A percentile compares a stretch with the other conserved stretches of the same genome.
Evolutionary conservation across 53 echinoderm and acorn worm species (phyloP).

Genomic region (Holothuria leucospilota): DNA sequence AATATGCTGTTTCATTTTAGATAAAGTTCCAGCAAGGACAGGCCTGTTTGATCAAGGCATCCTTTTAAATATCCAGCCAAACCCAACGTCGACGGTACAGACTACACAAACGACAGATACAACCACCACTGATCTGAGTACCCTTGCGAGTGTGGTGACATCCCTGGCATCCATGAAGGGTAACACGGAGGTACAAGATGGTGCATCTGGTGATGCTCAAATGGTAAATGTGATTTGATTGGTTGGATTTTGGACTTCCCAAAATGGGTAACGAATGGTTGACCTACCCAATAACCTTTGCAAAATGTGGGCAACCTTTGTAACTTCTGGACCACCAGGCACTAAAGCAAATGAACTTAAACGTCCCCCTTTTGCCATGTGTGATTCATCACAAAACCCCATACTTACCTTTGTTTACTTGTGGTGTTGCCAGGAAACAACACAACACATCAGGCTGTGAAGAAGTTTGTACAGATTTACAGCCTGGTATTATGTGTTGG

Average conservation of each 20-base stretch:
- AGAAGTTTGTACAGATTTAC: too few relatives aligned
- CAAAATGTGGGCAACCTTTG: too few relatives aligned
- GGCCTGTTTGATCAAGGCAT: constrained; percentile 98
- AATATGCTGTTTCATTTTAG: not conserved
- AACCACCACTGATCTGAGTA: constrained; percentile 96
- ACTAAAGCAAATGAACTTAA: too few relatives aligned
- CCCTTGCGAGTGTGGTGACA: constrained; percentile 96
- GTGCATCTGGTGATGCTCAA: constrained; percentile 58
- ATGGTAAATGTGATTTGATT: constrained; percentile 28
- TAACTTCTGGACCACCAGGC: too few relatives aligned
- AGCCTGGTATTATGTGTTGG: too few relatives aligned
- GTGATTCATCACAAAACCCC: too few relatives aligned
- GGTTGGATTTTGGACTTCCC: not conserved
- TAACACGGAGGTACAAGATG: constrained; percentile 59
- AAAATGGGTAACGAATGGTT: too few relatives aligned
- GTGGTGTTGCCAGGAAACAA: too few relatives aligned
- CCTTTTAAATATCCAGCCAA: constrained; percentile 83
- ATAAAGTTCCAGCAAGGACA: constrained; percentile 49
- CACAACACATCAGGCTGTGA: too few relatives aligned
- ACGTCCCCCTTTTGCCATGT: too few relatives aligned
- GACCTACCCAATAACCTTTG: too few relatives aligned
- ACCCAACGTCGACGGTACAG: constrained; percentile 21
- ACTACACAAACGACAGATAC: constrained; percentile 72
- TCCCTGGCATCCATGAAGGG: constrained; percentile 95
- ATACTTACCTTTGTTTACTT: too few relatives aligned